phyloP scores from a whole-genome alignment of 2,797 vertebrate genomes.

The Podarcis lilfordi region DNA sequence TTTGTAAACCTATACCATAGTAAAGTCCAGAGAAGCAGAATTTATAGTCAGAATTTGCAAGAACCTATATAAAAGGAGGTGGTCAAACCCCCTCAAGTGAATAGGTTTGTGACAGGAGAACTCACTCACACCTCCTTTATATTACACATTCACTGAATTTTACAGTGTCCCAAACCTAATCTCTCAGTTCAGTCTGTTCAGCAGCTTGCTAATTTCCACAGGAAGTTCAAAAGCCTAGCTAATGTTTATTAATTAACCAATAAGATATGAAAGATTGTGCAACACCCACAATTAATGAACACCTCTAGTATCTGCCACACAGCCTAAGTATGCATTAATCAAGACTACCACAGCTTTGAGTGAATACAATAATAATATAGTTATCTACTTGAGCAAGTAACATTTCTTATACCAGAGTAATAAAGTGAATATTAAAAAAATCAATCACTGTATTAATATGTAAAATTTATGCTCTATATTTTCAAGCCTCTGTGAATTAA shows the following conservation, averaged over 20 bases:
- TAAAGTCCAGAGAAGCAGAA: neutral
- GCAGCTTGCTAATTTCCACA: constrained; percentile 54
- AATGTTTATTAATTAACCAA: constrained; percentile 76
- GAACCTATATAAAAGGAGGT: neutral
- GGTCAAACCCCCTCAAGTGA: neutral
- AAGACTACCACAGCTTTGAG: constrained; percentile 48
- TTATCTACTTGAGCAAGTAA: constrained; percentile 61
- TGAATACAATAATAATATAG: constrained; percentile 57
- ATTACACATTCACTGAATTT: constrained; percentile 59
- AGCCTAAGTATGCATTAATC: constrained; percentile 65
- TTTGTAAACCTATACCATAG: too few species aligned
- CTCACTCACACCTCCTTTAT: constrained; percentile 64
- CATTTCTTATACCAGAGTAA: constrained; percentile 45
- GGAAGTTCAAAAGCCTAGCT: constrained; percentile 68
- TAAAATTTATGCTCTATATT: constrained; percentile 18
- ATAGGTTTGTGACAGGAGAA: constrained; percentile 41
- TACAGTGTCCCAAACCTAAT: constrained; percentile 59
- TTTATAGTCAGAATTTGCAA: neutral
- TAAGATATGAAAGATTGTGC: constrained; percentile 67
- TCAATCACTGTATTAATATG: neutral
- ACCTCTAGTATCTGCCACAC: constrained; percentile 67
- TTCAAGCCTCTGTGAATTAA: neutral
- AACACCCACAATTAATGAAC: constrained; percentile 68
- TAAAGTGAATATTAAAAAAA: constrained; percentile 2
- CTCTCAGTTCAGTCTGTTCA: constrained; percentile 60